Conservation (phyloP, 2,113 vertebrate genomes). For the Ceyx melanurus region DNA sequence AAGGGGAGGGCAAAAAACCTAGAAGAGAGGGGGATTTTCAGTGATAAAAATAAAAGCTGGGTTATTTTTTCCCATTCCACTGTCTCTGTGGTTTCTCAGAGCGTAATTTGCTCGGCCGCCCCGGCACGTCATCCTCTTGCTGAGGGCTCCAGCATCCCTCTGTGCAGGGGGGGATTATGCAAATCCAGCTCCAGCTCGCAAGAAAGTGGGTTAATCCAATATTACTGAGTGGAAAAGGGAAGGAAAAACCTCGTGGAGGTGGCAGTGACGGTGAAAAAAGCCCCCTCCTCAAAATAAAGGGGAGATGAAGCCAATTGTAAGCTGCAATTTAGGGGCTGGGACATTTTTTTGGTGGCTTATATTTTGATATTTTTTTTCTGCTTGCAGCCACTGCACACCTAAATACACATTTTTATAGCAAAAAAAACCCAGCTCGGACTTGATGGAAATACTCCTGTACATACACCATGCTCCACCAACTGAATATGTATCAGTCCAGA, state of each 20-base stretch:
- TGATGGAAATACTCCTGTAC: neutral
- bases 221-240: conserved; percentile 65
- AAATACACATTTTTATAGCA: neutral
- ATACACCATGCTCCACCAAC: fast-evolving
- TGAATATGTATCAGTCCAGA: neutral
- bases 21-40: neutral
- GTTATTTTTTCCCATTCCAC: neutral
- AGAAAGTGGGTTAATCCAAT: conserved; percentile 83
- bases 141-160: conserved; percentile 6
- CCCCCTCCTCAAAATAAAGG: neutral
- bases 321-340: fast-evolving
- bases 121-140: neutral
- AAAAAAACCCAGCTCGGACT: neutral
- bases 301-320: fast-evolving
- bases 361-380: neutral
- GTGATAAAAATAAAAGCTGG: conserved; percentile 32
- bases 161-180: conserved; percentile 71
- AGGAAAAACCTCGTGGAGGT: neutral
- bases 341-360: neutral
- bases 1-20: neutral
- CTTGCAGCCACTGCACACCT: neutral
- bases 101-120: conserved; percentile 25
- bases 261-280: fast-evolving
- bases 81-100: neutral
- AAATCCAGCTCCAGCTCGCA: conserved; percentile 71